Evolutionary conservation across 2,113 vertebrate species (phyloP).

Genomic region (Lepus europaeus): DNA sequence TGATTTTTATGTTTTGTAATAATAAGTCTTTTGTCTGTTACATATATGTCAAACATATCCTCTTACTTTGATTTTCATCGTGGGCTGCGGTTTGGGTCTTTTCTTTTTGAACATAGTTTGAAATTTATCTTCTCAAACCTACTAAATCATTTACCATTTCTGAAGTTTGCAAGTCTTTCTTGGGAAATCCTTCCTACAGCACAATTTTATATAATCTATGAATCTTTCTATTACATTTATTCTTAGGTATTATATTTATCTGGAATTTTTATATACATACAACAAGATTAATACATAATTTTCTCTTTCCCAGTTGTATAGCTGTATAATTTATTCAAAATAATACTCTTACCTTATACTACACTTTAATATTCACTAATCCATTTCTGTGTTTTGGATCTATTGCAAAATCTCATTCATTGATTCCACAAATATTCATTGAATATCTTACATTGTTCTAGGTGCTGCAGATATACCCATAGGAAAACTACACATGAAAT

Average conservation of each 20-base stretch:
- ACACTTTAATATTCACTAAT: background rate
- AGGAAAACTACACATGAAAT: background rate
- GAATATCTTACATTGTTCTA: background rate
- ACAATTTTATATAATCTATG: background rate
- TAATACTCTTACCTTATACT: background rate
- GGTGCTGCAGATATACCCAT: background rate
- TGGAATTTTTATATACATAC: background rate
- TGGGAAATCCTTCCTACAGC: background rate
- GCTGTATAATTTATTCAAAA: background rate
- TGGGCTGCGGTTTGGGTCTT: background rate
- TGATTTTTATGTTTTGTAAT: background rate
- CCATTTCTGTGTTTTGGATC: background rate
- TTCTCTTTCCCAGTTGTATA: background rate
- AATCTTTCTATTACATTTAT: background rate
- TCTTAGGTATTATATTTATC: background rate
- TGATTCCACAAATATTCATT: background rate
- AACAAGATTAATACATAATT: background rate
- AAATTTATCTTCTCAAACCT: background rate
- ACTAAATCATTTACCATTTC: background rate
- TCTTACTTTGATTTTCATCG: background rate
- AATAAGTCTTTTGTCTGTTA: background rate
- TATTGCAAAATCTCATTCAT: background rate
- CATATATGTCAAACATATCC: background rate
- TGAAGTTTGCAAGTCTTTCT: background rate
- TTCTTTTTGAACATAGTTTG: constrained; percentile 5